These are phyloP conservation scores for Diadophis punctatus DNA, from an alignment of 2,113 vertebrate genomes.

Conservation along the genomic window DNA sequence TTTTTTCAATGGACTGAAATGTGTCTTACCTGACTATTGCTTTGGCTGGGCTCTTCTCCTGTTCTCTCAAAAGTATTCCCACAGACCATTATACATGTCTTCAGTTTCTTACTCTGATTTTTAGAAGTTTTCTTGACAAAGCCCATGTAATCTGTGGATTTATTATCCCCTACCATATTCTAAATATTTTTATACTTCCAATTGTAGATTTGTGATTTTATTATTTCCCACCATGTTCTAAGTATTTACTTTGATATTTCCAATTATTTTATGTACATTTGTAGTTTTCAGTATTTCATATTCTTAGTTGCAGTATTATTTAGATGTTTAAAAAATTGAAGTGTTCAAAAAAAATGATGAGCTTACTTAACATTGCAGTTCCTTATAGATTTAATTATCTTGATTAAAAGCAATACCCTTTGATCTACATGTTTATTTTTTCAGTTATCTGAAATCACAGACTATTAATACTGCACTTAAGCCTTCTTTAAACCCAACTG, in stretches of 20 bases:
- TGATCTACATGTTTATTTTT: background rate
- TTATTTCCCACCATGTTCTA: background rate
- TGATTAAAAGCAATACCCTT: conserved; percentile 1
- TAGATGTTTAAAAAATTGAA: background rate
- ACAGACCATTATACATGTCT: background rate
- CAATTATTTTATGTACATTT: background rate
- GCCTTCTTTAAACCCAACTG: background rate
- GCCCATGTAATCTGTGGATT: background rate
- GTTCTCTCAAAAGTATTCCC: background rate
- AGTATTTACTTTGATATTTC: background rate
- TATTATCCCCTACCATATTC: background rate
- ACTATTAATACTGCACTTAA: background rate
- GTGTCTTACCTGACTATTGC: background rate
- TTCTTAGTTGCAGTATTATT: background rate
- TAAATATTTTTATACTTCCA: background rate
- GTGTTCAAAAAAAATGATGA: background rate
- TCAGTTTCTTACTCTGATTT: background rate
- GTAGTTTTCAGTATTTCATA: background rate
- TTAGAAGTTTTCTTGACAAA: background rate
- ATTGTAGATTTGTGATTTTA: background rate
- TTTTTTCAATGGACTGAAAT: background rate
- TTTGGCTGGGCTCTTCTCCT: background rate
- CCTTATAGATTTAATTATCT: conserved; percentile 1
- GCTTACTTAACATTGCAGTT: conserved; percentile 4
- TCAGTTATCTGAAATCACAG: conserved; percentile 1